A percentile compares a stretch with the other conserved stretches of the same genome.
phyloP scores from a whole-genome alignment of 2,888 invertebrate genomes.

The Auanema sp. region DNA sequence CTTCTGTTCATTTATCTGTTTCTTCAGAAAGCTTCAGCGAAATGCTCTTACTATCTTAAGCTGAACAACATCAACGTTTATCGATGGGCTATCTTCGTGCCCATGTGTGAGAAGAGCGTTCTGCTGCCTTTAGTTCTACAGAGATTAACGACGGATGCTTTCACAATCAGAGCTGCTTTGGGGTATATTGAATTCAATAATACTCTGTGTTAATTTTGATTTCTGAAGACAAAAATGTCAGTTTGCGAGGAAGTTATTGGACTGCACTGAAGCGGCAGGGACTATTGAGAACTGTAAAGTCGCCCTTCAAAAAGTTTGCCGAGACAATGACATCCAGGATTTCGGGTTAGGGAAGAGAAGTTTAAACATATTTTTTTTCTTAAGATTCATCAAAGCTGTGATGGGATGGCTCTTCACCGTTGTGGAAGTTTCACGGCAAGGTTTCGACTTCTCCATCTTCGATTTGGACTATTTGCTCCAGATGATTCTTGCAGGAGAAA shows the following conservation, averaged over 20 bases:
- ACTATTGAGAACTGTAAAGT: neutral
- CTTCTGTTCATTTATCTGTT: constrained; percentile 8
- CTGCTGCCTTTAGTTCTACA: constrained; percentile 52
- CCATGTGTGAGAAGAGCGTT: constrained; percentile 17
- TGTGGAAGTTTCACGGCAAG: constrained; percentile 31
- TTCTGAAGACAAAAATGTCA: constrained; percentile 36
- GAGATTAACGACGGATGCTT: constrained; percentile 42
- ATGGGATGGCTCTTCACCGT: constrained; percentile 36
- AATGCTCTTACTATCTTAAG: constrained; percentile 43
- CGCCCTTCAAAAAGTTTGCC: neutral
- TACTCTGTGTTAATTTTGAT: neutral
- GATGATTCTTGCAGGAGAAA: constrained; percentile 44
- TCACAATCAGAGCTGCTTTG: constrained; percentile 28
- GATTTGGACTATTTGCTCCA: constrained; percentile 59
- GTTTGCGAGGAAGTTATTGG: constrained; percentile 33
- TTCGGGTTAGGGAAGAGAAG: neutral
- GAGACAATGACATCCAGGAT: neutral
- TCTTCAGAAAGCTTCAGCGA: constrained; percentile 52
- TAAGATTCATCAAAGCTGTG: constrained; percentile 27
- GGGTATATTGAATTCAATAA: constrained; percentile 9
- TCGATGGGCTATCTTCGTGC: constrained; percentile 49
- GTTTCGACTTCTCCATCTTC: constrained; percentile 48
- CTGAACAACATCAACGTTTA: constrained; percentile 44
- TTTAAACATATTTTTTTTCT: neutral
- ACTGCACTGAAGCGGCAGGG: constrained; percentile 19